These are phyloP conservation scores for Diadophis punctatus DNA, from an alignment of 2,113 vertebrate species.

Conservation along the genomic window DNA sequence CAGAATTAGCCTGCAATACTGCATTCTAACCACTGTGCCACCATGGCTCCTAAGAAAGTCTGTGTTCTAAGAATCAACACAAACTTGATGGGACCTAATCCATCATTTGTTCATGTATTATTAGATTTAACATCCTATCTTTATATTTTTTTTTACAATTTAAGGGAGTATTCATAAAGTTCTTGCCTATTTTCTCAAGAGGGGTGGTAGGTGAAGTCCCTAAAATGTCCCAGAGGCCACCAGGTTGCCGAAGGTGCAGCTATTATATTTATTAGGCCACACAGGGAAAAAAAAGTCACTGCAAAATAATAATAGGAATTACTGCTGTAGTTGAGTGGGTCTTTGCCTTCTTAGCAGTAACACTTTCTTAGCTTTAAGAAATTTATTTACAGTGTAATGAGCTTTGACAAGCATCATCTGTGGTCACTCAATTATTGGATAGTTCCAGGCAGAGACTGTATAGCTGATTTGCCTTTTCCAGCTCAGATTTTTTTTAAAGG, in stretches of 20 bases:
- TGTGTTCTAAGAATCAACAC: neutral
- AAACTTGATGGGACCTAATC: neutral
- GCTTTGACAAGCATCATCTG: neutral
- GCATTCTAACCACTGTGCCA: neutral
- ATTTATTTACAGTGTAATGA: neutral
- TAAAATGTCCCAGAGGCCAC: neutral
- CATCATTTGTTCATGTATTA: neutral
- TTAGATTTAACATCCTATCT: neutral
- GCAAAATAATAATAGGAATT: neutral
- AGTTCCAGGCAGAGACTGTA: neutral
- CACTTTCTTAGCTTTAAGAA: neutral
- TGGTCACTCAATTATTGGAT: neutral
- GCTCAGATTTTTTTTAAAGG: neutral
- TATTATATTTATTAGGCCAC: neutral
- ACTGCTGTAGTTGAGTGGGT: neutral
- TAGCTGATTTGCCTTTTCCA: neutral
- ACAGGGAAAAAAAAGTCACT: fast-evolving
- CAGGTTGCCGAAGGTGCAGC: neutral
- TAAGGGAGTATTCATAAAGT: neutral
- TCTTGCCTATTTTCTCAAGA: neutral
- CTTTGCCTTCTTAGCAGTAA: neutral
- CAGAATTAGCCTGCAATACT: neutral
- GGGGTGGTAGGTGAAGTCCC: neutral
- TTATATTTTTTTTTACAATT: neutral
- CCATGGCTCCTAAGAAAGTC: neutral